Percentiles rank a stretch among this genome's conserved stretches.
phyloP scores from a whole-genome alignment of 2,797 vertebrate genomes.

The Anolis apletophallus region DNA sequence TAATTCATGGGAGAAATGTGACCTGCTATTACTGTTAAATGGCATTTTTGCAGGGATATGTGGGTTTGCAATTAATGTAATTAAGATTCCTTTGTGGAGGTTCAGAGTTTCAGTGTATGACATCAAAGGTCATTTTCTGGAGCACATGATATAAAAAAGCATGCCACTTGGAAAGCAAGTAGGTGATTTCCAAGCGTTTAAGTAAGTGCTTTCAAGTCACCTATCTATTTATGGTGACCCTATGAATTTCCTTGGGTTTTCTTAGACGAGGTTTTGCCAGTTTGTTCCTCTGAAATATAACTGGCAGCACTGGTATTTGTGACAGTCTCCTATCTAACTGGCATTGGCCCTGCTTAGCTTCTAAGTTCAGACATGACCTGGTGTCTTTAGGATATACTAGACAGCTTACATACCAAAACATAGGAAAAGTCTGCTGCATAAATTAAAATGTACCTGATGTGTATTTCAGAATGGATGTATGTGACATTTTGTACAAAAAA shows the following conservation, averaged over 20 bases:
- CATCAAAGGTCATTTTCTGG: slow-evolving; percentile 41
- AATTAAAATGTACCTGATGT: neutral
- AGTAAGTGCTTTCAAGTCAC: no score
- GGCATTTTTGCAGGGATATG: slow-evolving; percentile 38
- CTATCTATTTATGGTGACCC: no score
- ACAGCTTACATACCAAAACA: neutral
- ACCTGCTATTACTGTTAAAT: slow-evolving; percentile 32
- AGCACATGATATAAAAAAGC: neutral
- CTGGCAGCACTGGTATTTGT: no score
- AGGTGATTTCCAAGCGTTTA: neutral
- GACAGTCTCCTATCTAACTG: no score
- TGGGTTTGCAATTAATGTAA: slow-evolving; percentile 52
- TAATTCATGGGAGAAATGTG: neutral
- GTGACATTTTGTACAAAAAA: neutral
- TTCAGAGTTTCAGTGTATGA: slow-evolving; percentile 48
- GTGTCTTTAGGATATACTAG: neutral
- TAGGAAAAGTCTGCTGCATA: neutral
- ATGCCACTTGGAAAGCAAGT: neutral
- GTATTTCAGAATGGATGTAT: rapidly evolving
- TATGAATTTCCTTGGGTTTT: no score
- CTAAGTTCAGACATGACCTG: no score
- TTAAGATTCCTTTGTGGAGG: slow-evolving; percentile 47
- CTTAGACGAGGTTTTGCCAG: no score
- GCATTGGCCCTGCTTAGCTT: no score
- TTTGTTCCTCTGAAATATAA: no score